phyloP scores from a whole-genome alignment of 1,140 invertebrate genomes.

The Cheumatopsyche charites region DNA sequence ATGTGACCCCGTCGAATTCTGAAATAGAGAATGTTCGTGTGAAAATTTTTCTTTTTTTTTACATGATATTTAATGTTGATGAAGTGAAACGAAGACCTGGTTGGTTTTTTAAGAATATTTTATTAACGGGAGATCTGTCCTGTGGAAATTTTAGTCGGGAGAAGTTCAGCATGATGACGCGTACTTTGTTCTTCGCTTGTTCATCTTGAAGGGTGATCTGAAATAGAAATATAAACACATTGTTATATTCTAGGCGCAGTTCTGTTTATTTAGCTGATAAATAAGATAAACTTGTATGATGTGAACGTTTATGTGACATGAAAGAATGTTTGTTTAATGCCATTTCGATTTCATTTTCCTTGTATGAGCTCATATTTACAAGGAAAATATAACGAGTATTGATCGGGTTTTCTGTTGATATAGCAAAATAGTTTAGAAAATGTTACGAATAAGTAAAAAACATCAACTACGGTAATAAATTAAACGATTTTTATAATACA shows the following conservation, averaged over 20 bases:
- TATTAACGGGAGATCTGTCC: constrained; percentile 55
- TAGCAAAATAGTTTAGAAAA: too few relatives aligned
- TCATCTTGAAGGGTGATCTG: constrained; percentile 63
- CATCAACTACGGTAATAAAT: too few relatives aligned
- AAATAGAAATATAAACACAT: constrained; percentile 44
- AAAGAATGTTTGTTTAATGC: too few relatives aligned
- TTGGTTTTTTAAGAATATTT: constrained; percentile 54
- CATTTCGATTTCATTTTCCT: too few relatives aligned
- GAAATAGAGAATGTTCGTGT: not conserved
- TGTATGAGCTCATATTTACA: too few relatives aligned
- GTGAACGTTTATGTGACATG: too few relatives aligned
- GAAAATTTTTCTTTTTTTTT: not conserved
- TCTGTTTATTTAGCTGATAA: not conserved
- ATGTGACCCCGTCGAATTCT: constrained; percentile 59
- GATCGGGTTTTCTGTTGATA: too few relatives aligned
- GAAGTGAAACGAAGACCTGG: constrained; percentile 24
- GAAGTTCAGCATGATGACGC: constrained; percentile 61
- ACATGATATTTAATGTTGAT: not conserved
- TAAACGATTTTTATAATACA: too few relatives aligned
- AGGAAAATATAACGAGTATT: too few relatives aligned
- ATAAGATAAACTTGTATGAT: not conserved
- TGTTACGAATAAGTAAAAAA: too few relatives aligned
- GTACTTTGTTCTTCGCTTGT: constrained; percentile 59
- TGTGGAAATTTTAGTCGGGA: constrained; percentile 51
- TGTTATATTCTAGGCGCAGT: too few relatives aligned